Evolutionary conservation across 2,113 vertebrate genomes (phyloP), one percentile per base, ranked within the genome.

Genomic region (Xiphophorus couchianus): DNA sequence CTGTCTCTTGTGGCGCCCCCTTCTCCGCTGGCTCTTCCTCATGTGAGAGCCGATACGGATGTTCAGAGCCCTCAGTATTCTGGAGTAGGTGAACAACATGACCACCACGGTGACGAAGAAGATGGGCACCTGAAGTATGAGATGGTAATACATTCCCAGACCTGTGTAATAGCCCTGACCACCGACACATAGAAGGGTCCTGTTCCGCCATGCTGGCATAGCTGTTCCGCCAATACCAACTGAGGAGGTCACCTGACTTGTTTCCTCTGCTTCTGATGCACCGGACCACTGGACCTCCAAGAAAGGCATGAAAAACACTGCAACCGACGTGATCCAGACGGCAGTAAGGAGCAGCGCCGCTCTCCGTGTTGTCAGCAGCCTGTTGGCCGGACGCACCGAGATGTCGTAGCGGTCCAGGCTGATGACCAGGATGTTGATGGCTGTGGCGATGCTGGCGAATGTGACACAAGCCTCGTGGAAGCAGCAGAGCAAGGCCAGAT

Each of bases 381-480:
- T 84, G 81, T 94, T 96, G 44, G 94, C 95, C 0, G 95, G 94
- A 17, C 94, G 92, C 1, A 95, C 92, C 0, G 94, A 95, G 79
- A 96, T 95, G 92, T 95, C 94, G 4, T 95, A 95, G 27, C 94
- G 88, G 85, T 95, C 95, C 63, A 96, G 61, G 77, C 92, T 95
- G 82, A 96, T 93, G 10, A 95, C 94, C 79, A 97, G 86, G 69
- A 95, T 91, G 69, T 95, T 96, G 76, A 94, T 81, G 68, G 94
- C 90, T 0, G 95, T 96, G 79, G 95, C 93, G 1, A 95, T 91
- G 76, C 95, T 94, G 73, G 94, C 94, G 6, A 95, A 95, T 35
- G 94, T 95, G 80, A 95, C 91, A 5, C 95, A 94, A 54, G 95
- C 95, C 91, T 96, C 95, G 0, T 96, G 95, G 80, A 95, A 92